Base-by-base conservation (phyloP, 1,140 invertebrate species). In the Vollenhovia emeryi region DNA sequence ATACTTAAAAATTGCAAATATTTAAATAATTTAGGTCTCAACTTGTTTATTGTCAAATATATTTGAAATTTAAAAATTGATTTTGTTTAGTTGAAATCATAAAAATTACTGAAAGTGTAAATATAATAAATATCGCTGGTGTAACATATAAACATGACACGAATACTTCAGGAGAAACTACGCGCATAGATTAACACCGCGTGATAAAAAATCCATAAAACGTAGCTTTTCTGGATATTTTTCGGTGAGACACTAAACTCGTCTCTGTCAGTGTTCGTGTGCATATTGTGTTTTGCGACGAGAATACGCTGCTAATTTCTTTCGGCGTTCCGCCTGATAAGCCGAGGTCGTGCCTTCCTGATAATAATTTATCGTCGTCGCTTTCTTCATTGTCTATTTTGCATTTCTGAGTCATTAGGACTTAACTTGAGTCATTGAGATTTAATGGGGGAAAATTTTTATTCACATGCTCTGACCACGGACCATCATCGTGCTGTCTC, bases 371-470 rank as follows among this genome's bases (percentile, higher is more conserved):
- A 91, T 92, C 73, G 90, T 91, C 73, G 24, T 45, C 64, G 55
- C 82, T 86, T 87, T 91, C 69, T 78, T 91, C 89, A 91, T 90
- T 91, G 85, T 92, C 88, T 86, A 90, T 91, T 89, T 83, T 71
- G 24, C 21, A 60, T 36, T 52, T 43, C 15, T 71, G 78, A 80
- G 27, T 80, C 78, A 57, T 71, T 71, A 74, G 27, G 24, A 48
- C 87, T 87, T 87, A 80, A 89, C 82, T 84, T 36, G 69, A 86
- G 15, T 75, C 79, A 48, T 79, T 74, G 52, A 64, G 55, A 50
- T 2, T 84, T 40, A 60, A 74, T 59, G 55, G 3, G 18, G 60
- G 33, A 45, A 48, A 85, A 33, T 87, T 87, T n/a, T 87, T 85
- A 73, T 84, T 66, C 64, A 18, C 40, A 55, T 21, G 27, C 64